Conservation (phyloP, 2,113 vertebrate genomes). For the Neofelis nebulosa region DNA sequence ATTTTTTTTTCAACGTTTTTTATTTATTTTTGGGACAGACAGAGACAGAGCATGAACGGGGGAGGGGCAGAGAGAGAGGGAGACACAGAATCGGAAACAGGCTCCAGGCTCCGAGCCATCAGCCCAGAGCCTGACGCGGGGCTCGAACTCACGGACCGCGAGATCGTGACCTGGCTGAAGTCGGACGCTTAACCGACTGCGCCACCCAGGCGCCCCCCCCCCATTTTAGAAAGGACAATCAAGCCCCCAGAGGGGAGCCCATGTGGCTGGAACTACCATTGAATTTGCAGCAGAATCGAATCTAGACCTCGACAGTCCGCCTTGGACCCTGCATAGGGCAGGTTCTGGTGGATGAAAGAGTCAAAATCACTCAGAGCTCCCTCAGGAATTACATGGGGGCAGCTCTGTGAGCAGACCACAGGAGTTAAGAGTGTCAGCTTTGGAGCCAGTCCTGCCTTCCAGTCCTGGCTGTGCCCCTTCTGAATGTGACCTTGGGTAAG, state of each 20-base stretch:
- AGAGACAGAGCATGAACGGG: too few relatives aligned
- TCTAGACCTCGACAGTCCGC: accelerated
- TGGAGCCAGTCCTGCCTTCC: background rate
- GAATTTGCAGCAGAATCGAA: background rate
- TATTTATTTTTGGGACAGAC: too few relatives aligned
- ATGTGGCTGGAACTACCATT: accelerated
- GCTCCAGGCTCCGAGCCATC: too few relatives aligned
- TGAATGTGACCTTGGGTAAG: background rate
- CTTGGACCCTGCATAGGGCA: background rate
- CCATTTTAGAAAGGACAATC: background rate
- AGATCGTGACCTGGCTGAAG: too few relatives aligned
- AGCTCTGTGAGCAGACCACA: accelerated
- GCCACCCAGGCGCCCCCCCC: too few relatives aligned
- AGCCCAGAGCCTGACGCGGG: too few relatives aligned
- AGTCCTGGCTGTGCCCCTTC: too few relatives aligned
- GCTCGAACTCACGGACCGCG: too few relatives aligned
- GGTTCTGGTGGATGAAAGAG: background rate
- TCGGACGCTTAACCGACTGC: too few relatives aligned
- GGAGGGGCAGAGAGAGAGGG: too few relatives aligned
- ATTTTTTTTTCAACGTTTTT: too few relatives aligned
- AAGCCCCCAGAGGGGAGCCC: background rate
- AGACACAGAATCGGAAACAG: too few relatives aligned
- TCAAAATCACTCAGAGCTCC: background rate
- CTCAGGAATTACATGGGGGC: accelerated
- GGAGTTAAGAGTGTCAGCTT: background rate